Conservation (phyloP, 2,113 vertebrate species). For the Hippocampus zosterae region DNA sequence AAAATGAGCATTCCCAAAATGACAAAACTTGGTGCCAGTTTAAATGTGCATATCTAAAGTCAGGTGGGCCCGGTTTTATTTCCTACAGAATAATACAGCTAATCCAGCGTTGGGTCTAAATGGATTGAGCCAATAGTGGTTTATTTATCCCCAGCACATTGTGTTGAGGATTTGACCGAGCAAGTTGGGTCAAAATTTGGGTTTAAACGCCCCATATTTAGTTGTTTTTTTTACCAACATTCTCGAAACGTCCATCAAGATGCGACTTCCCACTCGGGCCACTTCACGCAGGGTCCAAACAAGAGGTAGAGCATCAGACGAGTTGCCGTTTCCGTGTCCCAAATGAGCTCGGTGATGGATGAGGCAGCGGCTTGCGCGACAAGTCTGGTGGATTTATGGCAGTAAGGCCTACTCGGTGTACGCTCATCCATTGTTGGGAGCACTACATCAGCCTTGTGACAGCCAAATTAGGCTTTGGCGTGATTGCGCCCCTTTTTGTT, state of each 20-base stretch:
- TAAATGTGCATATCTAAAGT: no score
- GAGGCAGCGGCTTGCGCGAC: conserved; percentile 26
- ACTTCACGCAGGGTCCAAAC: neutral
- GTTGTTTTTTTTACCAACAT: no score
- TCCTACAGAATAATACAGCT: no score
- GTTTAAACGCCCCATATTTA: no score
- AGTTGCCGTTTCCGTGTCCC: neutral
- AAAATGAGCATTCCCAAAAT: no score
- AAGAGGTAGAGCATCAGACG: neutral
- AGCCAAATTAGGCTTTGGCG: conserved; percentile 43
- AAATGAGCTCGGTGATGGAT: conserved; percentile 53
- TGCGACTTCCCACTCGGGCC: neutral
- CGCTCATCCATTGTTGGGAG: conserved; percentile 46
- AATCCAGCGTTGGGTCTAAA: no score
- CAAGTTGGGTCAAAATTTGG: no score
- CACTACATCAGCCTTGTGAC: conserved; percentile 48
- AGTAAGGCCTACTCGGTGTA: conserved; percentile 40
- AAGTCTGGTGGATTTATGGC: conserved; percentile 40
- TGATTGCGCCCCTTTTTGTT: conserved; percentile 23
- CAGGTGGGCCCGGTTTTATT: no score
- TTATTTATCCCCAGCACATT: no score
- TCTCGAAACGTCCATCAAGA: neutral
- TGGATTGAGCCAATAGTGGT: no score
- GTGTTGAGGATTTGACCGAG: no score
- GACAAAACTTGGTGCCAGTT: no score